Evolutionary conservation across 2,797 vertebrate genomes (phyloP).

Genomic region (Megalops cyprinoides): DNA sequence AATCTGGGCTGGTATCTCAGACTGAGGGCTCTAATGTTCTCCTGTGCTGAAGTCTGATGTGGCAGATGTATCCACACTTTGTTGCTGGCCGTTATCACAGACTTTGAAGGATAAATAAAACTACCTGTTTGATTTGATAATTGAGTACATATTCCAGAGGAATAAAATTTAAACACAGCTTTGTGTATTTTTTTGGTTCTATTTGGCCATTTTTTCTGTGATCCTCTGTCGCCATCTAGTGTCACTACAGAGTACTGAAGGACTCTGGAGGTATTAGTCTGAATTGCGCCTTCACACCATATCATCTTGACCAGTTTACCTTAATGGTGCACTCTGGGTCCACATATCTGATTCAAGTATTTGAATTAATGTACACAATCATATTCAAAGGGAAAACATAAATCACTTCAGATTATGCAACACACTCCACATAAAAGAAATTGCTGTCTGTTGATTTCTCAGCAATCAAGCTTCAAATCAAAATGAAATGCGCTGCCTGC

Average conservation of each 20-base stretch:
- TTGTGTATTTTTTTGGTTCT: slow-evolving; percentile 25
- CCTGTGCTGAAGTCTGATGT: neutral
- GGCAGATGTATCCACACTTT: neutral
- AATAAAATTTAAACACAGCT: neutral
- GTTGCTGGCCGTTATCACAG: neutral
- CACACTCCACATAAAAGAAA: no score
- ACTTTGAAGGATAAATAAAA: neutral
- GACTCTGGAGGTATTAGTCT: neutral
- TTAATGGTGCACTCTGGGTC: neutral
- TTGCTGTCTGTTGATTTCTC: no score
- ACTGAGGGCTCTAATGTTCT: neutral
- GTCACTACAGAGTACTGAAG: slow-evolving; percentile 34
- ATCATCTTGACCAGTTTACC: neutral
- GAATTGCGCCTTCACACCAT: neutral
- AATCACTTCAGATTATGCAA: neutral
- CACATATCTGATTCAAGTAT: neutral
- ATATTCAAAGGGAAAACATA: neutral
- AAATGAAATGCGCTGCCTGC: no score
- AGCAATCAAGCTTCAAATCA: no score
- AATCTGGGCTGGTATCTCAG: neutral
- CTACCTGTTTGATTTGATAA: neutral
- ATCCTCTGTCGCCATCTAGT: slow-evolving; percentile 64
- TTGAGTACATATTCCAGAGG: neutral
- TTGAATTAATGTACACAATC: neutral
- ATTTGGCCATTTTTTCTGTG: neutral